Percentiles rank a stretch among this genome's conserved stretches.
Evolutionary conservation across 2,888 invertebrate genomes (phyloP).

Genomic region (Lithodes maja): DNA sequence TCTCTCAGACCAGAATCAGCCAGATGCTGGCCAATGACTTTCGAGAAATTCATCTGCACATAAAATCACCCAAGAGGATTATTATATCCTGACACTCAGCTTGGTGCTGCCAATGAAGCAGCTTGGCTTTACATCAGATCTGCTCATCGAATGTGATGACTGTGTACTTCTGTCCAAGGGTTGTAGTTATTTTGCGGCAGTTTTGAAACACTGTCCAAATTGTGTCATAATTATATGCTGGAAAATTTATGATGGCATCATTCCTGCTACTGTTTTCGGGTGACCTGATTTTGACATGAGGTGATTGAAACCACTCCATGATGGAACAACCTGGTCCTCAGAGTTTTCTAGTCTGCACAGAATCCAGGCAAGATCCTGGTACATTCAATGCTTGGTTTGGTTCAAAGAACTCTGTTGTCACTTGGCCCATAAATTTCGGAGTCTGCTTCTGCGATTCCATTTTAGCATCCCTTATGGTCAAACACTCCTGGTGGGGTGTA

Average conservation of each 20-base stretch:
- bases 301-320: neutral
- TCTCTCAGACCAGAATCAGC: neutral
- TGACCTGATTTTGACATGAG: neutral
- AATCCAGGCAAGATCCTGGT: slow-evolving; percentile 1
- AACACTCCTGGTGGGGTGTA: neutral
- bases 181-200: neutral
- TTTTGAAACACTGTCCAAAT: neutral
- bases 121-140: neutral
- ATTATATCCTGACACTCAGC: neutral
- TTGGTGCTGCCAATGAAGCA: neutral
- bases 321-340: neutral
- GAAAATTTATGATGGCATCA: neutral
- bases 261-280: neutral
- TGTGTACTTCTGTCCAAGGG: neutral
- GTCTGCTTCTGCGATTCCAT: neutral
- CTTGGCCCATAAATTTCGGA: neutral
- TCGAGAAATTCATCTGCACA: neutral
- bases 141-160: neutral
- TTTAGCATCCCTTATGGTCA: neutral
- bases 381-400: neutral
- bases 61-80: neutral
- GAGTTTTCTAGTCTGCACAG: neutral
- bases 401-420: neutral
- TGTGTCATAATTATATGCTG: neutral
- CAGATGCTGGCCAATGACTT: neutral